phyloP scores from a whole-genome alignment of 2,113 vertebrate species.

The Semnornis frantzii region DNA sequence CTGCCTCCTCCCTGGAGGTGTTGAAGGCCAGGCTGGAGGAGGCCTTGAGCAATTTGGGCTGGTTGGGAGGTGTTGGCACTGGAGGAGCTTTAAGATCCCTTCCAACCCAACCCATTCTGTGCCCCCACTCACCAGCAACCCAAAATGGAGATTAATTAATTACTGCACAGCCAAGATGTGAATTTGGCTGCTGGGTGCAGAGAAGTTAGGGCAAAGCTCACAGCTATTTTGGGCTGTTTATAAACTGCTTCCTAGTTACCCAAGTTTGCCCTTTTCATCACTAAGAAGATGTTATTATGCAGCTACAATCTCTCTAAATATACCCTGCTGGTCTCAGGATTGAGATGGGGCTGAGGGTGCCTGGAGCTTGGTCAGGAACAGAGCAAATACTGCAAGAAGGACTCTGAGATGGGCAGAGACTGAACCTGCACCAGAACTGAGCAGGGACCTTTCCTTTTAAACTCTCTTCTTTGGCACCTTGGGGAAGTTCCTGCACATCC shows the following conservation, averaged over 20 bases:
- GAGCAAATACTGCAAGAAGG: neutral
- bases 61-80: too few relatives aligned
- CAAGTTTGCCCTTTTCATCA: conserved; percentile 28
- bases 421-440: neutral
- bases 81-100: too few relatives aligned
- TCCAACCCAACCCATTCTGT: too few relatives aligned
- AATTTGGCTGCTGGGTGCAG: neutral
- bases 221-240: conserved; percentile 61
- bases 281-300: neutral
- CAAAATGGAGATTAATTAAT: neutral
- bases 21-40: too few relatives aligned
- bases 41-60: too few relatives aligned
- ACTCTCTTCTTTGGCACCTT: neutral
- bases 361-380: neutral
- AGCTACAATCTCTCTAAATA: conserved; percentile 9
- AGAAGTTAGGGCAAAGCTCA: conserved; percentile 24
- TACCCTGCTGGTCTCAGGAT: neutral
- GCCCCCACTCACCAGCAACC: neutral
- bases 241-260: conserved; percentile 58
- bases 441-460: neutral
- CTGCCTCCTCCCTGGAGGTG: too few relatives aligned
- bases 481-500: neutral
- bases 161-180: neutral
- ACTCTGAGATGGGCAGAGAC: neutral
- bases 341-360: neutral